Evolutionary conservation across 2,797 vertebrate species (phyloP), one percentile per base, ranked within the genome.

Genomic region (Bovichtus variegatus): DNA sequence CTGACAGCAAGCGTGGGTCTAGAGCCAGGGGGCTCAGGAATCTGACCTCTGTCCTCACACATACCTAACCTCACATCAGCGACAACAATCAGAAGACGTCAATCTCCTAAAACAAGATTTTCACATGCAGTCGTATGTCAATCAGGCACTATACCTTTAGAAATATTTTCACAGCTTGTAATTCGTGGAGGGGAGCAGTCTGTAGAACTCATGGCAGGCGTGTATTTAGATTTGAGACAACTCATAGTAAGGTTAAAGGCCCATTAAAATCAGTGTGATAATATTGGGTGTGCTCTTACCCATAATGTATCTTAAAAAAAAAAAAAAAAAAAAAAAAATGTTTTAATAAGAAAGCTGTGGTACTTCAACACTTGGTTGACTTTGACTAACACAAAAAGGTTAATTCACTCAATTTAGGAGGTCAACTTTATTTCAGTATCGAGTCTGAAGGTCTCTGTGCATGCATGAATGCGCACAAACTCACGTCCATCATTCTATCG

Each of bases 41-140:
- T 90, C 87, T 82, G 75, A 89, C 83, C 80, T 82, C 73, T 75
- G 75, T 79, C 75, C 54, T 74, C 54, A 82, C 31, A 77, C 74
- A 78, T 66, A 9, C 31, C 31, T 34, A 34, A 71, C 55, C 44
- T 81, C 67, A 70, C 57, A 64, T 62, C 49, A 38, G 19, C 19
- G 38, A 60, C 66, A 68, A 31, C 50, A 62, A 36, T 44, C 58
- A 50, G 8, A 49, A 34, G 9, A 38, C 25, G 15, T 19, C 44
- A 64, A 64, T 63, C n/a, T 38, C 23, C 19, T 15, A 12, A 59
- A 54, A 58, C 59, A 62, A 9, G 0, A 55, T 62, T 47, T 43
- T 29, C 16, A 54, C 38, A 53, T 23, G 16, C 4, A 36, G 21
- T 6, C 44, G 16, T 21, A 46, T n/a, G 27, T 38, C 9, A 1